Conservation (phyloP, 2,888 invertebrate genomes). For the Ecliptopera silaceata region DNA sequence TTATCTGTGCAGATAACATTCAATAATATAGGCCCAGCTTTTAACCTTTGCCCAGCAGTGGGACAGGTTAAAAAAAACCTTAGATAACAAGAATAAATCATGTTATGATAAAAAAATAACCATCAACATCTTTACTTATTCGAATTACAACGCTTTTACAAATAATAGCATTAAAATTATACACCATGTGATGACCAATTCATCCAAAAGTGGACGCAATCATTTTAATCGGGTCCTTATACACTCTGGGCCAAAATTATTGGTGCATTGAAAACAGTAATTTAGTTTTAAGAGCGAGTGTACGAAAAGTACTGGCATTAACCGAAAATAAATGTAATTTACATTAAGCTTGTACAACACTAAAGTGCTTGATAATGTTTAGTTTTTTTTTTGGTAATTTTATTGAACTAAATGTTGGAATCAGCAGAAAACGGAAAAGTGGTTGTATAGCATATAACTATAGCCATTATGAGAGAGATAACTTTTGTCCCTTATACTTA, state of each 20-base stretch:
- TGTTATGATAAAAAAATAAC: slow-evolving; percentile 24
- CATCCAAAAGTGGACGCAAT: slow-evolving; percentile 73
- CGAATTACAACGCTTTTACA: slow-evolving; percentile 65
- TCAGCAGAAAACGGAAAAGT: too few relatives aligned
- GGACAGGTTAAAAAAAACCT: background rate
- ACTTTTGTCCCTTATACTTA: too few relatives aligned
- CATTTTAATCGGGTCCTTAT: slow-evolving; percentile 66
- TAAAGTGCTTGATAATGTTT: background rate
- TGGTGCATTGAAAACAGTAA: slow-evolving; percentile 68
- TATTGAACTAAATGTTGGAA: too few relatives aligned
- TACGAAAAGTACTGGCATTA: slow-evolving; percentile 23
- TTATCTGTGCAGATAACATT: too few relatives aligned
- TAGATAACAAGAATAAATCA: slow-evolving; percentile 7
- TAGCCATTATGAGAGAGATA: too few relatives aligned
- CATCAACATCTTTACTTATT: slow-evolving; percentile 40
- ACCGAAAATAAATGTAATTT: slow-evolving; percentile 24
- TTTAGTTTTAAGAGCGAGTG: slow-evolving; percentile 44
- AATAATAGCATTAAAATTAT: slow-evolving; percentile 70
- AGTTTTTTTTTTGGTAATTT: background rate
- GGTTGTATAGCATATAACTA: too few relatives aligned
- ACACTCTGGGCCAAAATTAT: slow-evolving; percentile 64
- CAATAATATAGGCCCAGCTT: too few relatives aligned
- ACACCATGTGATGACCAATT: slow-evolving; percentile 71
- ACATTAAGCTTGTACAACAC: slow-evolving; percentile 11
- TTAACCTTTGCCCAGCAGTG: too few relatives aligned